Evolutionary conservation across 2,113 vertebrate genomes (phyloP).

Genomic region (Poeciliopsis retropinna): DNA sequence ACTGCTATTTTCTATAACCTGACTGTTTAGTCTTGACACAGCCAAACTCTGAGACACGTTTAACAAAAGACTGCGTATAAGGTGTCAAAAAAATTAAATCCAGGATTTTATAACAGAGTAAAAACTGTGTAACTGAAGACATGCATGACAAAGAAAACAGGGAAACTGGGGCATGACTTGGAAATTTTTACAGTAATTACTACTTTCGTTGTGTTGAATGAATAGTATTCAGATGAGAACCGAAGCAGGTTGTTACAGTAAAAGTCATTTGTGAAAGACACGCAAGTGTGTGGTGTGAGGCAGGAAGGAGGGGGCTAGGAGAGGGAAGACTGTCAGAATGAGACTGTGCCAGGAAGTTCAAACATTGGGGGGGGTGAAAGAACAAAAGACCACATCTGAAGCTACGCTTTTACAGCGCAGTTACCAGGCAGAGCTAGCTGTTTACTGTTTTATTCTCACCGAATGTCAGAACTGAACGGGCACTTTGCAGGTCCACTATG

Average conservation of each 20-base stretch:
- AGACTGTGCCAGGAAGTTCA: neutral
- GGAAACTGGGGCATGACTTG: slow-evolving; percentile 1
- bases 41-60: neutral
- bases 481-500: neutral
- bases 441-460: neutral
- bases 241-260: neutral
- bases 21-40: neutral
- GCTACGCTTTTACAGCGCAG: neutral
- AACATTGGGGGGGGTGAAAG: neutral
- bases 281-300: neutral
- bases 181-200: neutral
- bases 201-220: neutral
- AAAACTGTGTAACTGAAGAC: slow-evolving; percentile 11
- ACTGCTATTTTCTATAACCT: neutral
- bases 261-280: neutral
- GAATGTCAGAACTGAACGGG: neutral
- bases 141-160: neutral
- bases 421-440: neutral
- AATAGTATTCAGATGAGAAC: neutral
- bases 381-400: neutral
- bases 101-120: slow-evolving; percentile 5
- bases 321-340: neutral
- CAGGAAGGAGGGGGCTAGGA: neutral
- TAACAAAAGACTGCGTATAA: neutral
- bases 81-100: neutral